These are phyloP conservation scores for Nysson spinosus DNA, from an alignment of 2,888 invertebrate species.

Conservation along the genomic window DNA sequence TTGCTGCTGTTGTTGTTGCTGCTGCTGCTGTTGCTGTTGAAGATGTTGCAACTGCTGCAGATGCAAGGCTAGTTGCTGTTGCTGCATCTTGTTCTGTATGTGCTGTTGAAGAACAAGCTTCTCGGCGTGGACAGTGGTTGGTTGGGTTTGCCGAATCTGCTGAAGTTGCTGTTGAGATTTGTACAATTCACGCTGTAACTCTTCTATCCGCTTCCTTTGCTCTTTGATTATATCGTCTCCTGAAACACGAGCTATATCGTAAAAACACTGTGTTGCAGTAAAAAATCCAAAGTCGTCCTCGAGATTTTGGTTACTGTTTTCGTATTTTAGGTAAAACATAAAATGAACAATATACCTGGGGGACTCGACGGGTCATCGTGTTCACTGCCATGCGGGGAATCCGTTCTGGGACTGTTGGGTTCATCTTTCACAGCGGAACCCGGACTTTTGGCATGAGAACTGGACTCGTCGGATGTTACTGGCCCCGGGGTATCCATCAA, in stretches of 20 bases:
- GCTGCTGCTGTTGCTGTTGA: constrained; percentile 80
- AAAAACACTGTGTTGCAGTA: constrained; percentile 42
- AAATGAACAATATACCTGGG: constrained; percentile 66
- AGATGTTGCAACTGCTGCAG: constrained; percentile 82
- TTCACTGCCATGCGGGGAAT: constrained; percentile 75
- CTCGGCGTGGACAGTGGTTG: constrained; percentile 79
- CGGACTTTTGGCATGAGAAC: constrained; percentile 72
- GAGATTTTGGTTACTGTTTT: too few species aligned
- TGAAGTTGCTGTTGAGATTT: constrained; percentile 88
- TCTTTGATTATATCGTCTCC: constrained; percentile 89
- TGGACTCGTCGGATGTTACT: constrained; percentile 73
- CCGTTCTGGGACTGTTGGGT: constrained; percentile 72
- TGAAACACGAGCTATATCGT: constrained; percentile 57
- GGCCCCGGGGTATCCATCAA: constrained; percentile 77
- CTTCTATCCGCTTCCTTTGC: constrained; percentile 92
- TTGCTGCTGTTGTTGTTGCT: constrained; percentile 79
- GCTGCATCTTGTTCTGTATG: constrained; percentile 85
- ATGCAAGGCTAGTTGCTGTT: constrained; percentile 80
- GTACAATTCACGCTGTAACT: constrained; percentile 89
- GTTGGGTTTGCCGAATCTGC: constrained; percentile 82
- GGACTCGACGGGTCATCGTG: constrained; percentile 78
- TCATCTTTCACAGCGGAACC: constrained; percentile 72
- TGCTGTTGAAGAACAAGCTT: constrained; percentile 82
- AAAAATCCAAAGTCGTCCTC: too few species aligned
- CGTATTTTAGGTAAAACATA: constrained; percentile 14